Evolutionary conservation across 1,140 invertebrate genomes (phyloP).

Genomic region (Pentalonia nigronervosa): DNA sequence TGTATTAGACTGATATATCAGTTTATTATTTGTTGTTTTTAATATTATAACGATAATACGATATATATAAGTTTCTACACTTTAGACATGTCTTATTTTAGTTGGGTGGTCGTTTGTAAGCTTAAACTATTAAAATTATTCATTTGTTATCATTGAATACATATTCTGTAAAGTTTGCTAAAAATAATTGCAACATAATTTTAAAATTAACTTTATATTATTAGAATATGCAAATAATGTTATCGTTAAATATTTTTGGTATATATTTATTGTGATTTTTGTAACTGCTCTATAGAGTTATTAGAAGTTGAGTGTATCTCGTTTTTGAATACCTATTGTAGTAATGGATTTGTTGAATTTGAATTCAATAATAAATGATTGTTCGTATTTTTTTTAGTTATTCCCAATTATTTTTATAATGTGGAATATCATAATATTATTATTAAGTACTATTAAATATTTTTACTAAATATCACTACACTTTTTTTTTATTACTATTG

Average conservation of each 20-base stretch:
- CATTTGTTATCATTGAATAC: neutral
- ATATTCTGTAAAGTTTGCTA: neutral
- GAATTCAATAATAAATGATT: neutral
- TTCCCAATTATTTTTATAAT: neutral
- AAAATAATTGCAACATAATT: neutral
- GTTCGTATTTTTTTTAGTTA: neutral
- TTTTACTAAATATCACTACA: no score
- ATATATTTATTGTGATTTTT: no score
- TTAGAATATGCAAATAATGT: neutral
- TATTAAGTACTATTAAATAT: no score
- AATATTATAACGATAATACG: neutral
- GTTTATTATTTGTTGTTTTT: neutral
- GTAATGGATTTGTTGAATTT: neutral
- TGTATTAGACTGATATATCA: neutral
- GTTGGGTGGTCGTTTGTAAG: neutral
- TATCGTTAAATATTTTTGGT: neutral
- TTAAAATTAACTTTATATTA: neutral
- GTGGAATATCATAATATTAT: neutral
- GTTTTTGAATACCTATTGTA: no score
- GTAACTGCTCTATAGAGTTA: neutral
- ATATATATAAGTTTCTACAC: neutral
- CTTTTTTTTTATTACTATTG: no score
- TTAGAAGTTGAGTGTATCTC: neutral
- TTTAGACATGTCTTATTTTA: neutral
- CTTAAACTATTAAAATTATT: neutral